Evolutionary conservation across 2,797 vertebrate genomes (phyloP), one percentile per base, ranked within the genome.

Genomic region (Lacerta agilis): DNA sequence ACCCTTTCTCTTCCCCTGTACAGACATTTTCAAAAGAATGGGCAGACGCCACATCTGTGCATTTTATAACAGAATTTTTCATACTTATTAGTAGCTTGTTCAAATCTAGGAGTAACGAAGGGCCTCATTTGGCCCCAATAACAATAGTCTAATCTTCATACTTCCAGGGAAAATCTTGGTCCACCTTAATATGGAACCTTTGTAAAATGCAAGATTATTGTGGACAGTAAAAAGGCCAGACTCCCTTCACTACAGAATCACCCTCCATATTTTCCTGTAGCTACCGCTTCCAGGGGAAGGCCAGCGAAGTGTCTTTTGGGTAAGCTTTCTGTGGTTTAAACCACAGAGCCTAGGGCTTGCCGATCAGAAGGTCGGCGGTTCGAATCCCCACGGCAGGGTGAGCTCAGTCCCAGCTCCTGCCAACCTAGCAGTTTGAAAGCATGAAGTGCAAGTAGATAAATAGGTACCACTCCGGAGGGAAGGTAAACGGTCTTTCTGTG

Each of bases 51-150:
- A 33, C 33, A 33, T 33, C 33, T 33, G 72, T 38, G 36, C 36
- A 75, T 41, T 41, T 83, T 58, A 64, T 36, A 88, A 49, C 88
- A 88, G 43, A 77, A 67, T 72, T 91, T 79, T 61, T 91, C 61
- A 45, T 86, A 80, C n/a, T 82, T 11, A 88, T 90, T 89, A 81
- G 87, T 87, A 25, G 86, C 41, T 77, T 80, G 75, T 43, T 79
- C 1, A 92, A 88, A 88, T 90, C 87, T 85, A n/a, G 89, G 6
- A 75, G 64, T 71, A 91, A 78, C 17, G 49, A 88, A 89, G 83
- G 87, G 33, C 49, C 20, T 92, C 41, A 79, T 15, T 75, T 38
- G 36, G 49, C 6, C 36, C 33, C 71, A 38, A 41, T 8, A 75
- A 20, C 18, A 20, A 18, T 20, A 41, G 36, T 75, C 36, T 29